Evolutionary conservation across 1,140 invertebrate genomes (phyloP).

Genomic region (Physella acuta): DNA sequence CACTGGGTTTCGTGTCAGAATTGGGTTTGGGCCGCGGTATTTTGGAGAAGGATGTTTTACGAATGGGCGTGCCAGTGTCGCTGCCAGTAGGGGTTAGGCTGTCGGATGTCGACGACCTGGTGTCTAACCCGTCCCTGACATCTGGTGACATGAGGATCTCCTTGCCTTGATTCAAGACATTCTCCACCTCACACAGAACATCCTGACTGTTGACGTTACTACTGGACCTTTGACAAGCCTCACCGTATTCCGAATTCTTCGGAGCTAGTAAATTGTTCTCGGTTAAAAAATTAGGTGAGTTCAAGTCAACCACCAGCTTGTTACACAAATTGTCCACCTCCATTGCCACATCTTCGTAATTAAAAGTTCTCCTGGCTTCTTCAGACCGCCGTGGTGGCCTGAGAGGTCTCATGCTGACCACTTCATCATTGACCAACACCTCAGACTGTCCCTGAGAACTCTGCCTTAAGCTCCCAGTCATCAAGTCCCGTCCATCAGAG

Average conservation of each 20-base stretch:
- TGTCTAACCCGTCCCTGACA: not conserved
- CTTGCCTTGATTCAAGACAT: slow-evolving; percentile 43
- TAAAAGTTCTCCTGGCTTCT: not conserved
- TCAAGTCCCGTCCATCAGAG: not conserved
- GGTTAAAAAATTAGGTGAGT: not conserved
- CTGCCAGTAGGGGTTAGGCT: not conserved
- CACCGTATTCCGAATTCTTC: not conserved
- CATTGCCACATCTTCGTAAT: slow-evolving; percentile 20
- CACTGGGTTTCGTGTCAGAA: not conserved
- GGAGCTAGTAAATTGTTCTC: not conserved
- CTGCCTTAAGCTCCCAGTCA: not conserved
- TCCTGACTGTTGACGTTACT: slow-evolving; percentile 13
- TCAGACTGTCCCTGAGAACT: too few species aligned
- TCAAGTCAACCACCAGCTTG: slow-evolving; percentile 24
- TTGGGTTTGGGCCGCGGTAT: slow-evolving; percentile 18
- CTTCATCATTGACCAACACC: too few species aligned
- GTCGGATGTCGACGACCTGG: not conserved
- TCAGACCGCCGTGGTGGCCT: not conserved
- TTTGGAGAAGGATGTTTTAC: slow-evolving; percentile 19
- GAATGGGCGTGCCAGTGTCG: not conserved
- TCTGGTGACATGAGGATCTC: slow-evolving; percentile 39
- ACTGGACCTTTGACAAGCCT: not conserved
- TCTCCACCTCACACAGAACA: slow-evolving; percentile 43
- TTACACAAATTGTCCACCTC: slow-evolving; percentile 32
- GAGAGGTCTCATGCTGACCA: not conserved